phyloP scores from a whole-genome alignment of 2,797 vertebrate genomes.

The Squalus acanthias region DNA sequence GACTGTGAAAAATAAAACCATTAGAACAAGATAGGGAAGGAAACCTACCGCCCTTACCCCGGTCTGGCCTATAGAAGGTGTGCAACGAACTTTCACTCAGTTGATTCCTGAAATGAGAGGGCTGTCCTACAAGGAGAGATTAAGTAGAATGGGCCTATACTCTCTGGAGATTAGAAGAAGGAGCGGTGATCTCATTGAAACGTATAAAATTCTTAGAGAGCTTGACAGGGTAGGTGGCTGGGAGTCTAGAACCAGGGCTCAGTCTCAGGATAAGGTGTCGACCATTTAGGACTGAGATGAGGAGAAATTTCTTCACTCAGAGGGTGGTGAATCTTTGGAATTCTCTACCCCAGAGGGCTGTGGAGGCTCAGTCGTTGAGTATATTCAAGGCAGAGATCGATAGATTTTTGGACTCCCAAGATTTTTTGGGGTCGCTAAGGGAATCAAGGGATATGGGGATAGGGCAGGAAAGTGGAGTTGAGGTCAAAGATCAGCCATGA shows the following conservation, averaged over 20 bases:
- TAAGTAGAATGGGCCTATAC: neutral
- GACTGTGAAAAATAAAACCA: conserved; percentile 53
- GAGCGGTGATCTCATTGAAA: neutral
- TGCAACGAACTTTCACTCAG: no score
- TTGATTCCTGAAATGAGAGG: neutral
- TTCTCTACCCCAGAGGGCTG: neutral
- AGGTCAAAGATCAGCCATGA: neutral
- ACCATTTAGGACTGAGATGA: neutral
- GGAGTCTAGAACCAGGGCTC: neutral
- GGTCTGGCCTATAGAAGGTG: no score
- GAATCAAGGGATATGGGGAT: neutral
- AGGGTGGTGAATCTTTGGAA: neutral
- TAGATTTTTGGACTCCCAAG: neutral
- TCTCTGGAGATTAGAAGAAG: no score
- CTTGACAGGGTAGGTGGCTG: neutral
- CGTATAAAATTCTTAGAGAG: no score
- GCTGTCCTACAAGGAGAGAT: neutral
- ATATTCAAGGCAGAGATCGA: neutral
- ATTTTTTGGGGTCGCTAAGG: no score
- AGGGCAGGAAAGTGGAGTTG: neutral
- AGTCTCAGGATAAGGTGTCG: neutral
- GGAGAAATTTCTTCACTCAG: neutral
- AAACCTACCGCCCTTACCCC: neutral
- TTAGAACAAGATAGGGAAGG: neutral
- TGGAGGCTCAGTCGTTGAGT: neutral